These are phyloP conservation scores for Eptesicus fuscus DNA, from an alignment of 2,113 vertebrate species.

Conservation along the genomic window DNA sequence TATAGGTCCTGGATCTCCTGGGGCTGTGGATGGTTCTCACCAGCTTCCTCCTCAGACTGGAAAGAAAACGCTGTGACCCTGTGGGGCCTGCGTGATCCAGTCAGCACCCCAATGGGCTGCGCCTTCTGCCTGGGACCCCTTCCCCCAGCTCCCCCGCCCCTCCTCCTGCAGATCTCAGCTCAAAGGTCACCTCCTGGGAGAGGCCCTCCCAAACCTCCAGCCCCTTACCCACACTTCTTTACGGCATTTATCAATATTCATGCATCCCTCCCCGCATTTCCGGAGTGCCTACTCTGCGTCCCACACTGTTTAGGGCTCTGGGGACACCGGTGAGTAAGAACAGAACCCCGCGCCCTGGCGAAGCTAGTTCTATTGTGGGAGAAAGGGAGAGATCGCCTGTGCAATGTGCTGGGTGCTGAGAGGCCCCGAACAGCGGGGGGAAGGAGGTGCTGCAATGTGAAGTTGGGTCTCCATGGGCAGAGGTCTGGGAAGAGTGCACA, in stretches of 20 bases:
- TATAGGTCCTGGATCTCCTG: neutral
- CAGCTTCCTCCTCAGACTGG: neutral
- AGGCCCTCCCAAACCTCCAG: neutral
- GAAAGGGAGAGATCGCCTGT: neutral
- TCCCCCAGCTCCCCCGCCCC: neutral
- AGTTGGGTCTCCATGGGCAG: neutral
- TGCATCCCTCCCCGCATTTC: neutral
- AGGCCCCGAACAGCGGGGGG: neutral
- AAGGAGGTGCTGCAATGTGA: neutral
- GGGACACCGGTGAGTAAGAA: neutral
- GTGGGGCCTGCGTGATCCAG: neutral
- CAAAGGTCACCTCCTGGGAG: neutral
- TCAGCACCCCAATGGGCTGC: neutral
- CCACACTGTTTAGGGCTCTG: too few relatives aligned
- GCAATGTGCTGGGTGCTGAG: neutral
- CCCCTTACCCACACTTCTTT: neutral
- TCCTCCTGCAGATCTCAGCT: neutral
- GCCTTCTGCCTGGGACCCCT: neutral
- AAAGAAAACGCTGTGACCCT: neutral
- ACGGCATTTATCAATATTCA: neutral
- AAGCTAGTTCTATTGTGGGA: neutral
- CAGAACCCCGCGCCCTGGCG: neutral
- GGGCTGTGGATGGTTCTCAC: neutral
- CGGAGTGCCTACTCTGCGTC: neutral
- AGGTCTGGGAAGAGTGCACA: neutral